Percentiles rank a stretch among this genome's conserved stretches.
These are phyloP conservation scores for Eupeodes latifasciatus DNA, from an alignment of 2,888 invertebrate species.

Conservation along the genomic window DNA sequence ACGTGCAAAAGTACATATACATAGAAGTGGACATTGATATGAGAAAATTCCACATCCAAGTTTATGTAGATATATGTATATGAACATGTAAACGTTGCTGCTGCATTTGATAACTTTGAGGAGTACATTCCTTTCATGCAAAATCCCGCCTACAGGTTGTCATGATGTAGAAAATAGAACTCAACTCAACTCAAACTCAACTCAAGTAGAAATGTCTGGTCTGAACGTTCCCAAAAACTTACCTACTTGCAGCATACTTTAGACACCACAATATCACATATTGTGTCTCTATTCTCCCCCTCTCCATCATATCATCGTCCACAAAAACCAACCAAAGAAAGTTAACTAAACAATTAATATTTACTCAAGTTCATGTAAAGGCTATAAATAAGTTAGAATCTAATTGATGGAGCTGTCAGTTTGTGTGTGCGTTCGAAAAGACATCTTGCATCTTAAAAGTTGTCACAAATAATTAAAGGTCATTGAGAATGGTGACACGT, in stretches of 20 bases:
- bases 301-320: too few species aligned
- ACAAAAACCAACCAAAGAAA: not conserved
- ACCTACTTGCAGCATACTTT: not conserved
- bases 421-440: not conserved
- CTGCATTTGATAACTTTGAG: slow-evolving; percentile 62
- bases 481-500: slow-evolving; percentile 69
- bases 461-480: slow-evolving; percentile 72
- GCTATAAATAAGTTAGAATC: slow-evolving; percentile 34
- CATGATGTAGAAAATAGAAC: not conserved
- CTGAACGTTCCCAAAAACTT: slow-evolving; percentile 17
- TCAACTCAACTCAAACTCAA: too few species aligned
- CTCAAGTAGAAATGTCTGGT: slow-evolving; percentile 52
- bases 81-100: slow-evolving; percentile 15
- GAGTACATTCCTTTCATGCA: slow-evolving; percentile 4
- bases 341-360: slow-evolving; percentile 44
- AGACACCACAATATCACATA: not conserved
- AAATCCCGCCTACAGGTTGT: slow-evolving; percentile 60
- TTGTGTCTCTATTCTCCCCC: slow-evolving; percentile 1
- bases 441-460: slow-evolving; percentile 13
- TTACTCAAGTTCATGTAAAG: slow-evolving; percentile 23
- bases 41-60: not conserved
- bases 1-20: not conserved
- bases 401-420: slow-evolving; percentile 37
- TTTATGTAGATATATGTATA: not conserved
- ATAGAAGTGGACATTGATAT: slow-evolving; percentile 12